Base-by-base conservation (phyloP, 2,888 invertebrate species). In the Cryptus viduatorius region DNA sequence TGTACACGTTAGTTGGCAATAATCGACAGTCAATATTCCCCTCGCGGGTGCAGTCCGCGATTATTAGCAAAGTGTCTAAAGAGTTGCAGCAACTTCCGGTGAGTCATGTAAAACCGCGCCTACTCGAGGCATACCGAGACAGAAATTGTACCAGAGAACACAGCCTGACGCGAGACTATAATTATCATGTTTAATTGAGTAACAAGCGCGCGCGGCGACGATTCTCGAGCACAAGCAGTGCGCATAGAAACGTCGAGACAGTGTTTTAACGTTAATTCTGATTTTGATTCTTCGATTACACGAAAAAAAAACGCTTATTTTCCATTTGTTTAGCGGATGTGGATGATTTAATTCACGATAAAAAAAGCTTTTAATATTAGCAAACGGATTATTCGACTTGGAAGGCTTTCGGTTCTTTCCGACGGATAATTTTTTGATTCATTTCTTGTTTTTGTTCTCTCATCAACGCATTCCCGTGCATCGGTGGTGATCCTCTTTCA, bases 111-210 rank as follows among this genome's bases (percentile, higher is more conserved):
- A 64, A 72, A 76, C 75, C 83, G 79, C 79, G 76, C 83, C 83
- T 83, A 37, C 72, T 67, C 72, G 44, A 46, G 50, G 24, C 16
- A 2, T 24, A 24, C 14, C 42, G 16, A 44, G 44, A 50, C 64
- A 59, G 29, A 77, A 84, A 59, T 29, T 61, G 44, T 50, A 31
- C 56, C 59, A 24, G 59, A 24, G 59, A 19, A 59, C 24, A 46
- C 50, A 68, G 67, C 29, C 48, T 46, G 82, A 65, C 80, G 76
- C 59, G 75, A 44, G 72, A 79, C 80, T 79, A 86, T 90, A 91
- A 92, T 91, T 91, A 92, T 88, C 86, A 89, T 87, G 88, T 89
- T 91, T 91, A 92, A 92, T 92, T 90, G 91, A 84, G 88, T 90
- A 90, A 92, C 90, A 88, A 91, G 90, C 87, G 19, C 71, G 19